These are phyloP conservation scores for Hydrotaea diabolus DNA, from an alignment of 2,888 invertebrate species.

Conservation along the genomic window DNA sequence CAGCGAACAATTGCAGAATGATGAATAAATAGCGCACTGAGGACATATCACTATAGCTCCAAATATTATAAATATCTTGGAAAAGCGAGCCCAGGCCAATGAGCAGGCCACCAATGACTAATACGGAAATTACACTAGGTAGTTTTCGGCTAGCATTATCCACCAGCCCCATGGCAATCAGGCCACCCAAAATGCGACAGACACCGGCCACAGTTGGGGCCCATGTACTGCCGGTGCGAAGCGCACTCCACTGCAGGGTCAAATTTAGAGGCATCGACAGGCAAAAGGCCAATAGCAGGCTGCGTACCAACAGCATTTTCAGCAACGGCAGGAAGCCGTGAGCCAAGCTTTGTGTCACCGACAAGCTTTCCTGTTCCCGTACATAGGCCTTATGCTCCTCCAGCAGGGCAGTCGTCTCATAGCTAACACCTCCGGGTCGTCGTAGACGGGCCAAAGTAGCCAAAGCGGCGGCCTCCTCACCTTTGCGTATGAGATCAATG, in stretches of 20 bases:
- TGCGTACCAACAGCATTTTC: slow-evolving; percentile 74
- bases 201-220: slow-evolving; percentile 64
- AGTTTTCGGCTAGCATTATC: slow-evolving; percentile 73
- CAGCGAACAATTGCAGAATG: slow-evolving; percentile 74
- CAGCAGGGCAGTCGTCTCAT: slow-evolving; percentile 61
- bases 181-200: slow-evolving; percentile 71
- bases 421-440: slow-evolving; percentile 39
- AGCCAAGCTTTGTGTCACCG: slow-evolving; percentile 38
- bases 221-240: slow-evolving; percentile 63
- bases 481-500: slow-evolving; percentile 71
- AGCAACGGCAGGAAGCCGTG: slow-evolving; percentile 70
- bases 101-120: slow-evolving; percentile 71
- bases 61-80: slow-evolving; percentile 29
- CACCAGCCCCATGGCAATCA: slow-evolving; percentile 63
- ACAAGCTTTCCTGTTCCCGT: slow-evolving; percentile 64
- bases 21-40: slow-evolving; percentile 68
- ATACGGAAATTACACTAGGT: slow-evolving; percentile 64
- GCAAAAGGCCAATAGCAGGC: slow-evolving; percentile 72
- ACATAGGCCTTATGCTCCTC: slow-evolving; percentile 73
- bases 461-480: slow-evolving; percentile 71
- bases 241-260: slow-evolving; percentile 18
- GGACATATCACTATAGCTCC: slow-evolving; percentile 59
- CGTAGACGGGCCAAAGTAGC: slow-evolving; percentile 65
- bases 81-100: slow-evolving; percentile 70
- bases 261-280: slow-evolving; percentile 73